phyloP scores from a whole-genome alignment of 30 jellyfish, hydroid and myxozoan species.

The Turritopsis rubra region DNA sequence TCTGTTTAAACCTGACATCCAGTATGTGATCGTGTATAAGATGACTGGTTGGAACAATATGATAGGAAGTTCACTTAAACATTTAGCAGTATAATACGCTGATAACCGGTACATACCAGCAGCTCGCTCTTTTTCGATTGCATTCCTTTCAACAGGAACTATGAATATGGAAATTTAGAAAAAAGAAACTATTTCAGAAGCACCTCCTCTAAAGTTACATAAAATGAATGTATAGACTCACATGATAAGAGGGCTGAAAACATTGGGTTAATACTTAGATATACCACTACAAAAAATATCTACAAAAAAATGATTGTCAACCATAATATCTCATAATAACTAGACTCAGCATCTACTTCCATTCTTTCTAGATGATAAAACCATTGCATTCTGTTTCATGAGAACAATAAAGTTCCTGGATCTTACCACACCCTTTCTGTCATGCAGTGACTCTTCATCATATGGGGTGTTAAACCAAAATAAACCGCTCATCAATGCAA shows the following conservation, averaged over 20 bases:
- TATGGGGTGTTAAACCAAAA: conserved; percentile 63
- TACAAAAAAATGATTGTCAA: not conserved
- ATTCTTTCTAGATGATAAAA: too few relatives aligned
- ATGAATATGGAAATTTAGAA: not conserved
- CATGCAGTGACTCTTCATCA: conserved; percentile 36
- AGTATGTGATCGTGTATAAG: conserved; percentile 40
- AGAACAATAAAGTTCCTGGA: not conserved
- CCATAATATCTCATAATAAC: not conserved
- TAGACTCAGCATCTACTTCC: too few relatives aligned
- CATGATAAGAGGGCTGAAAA: conserved; percentile 44
- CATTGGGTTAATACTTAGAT: conserved; percentile 39
- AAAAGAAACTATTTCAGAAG: not conserved
- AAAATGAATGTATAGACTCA: not conserved
- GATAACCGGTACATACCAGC: conserved; percentile 82
- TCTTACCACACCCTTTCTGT: conserved; percentile 55
- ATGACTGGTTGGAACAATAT: conserved; percentile 42
- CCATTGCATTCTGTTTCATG: too few relatives aligned
- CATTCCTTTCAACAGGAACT: conserved; percentile 55
- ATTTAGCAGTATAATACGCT: conserved; percentile 53
- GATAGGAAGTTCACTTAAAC: conserved; percentile 48
- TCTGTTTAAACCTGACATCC: conserved; percentile 67
- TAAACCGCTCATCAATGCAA: conserved; percentile 34
- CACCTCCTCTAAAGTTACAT: not conserved
- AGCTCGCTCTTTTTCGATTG: conserved; percentile 55
- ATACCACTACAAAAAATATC: conserved; percentile 42